Percentiles rank a stretch among this genome's conserved stretches.
phyloP scores from a whole-genome alignment of 1,140 invertebrate species.

The Holcopasites calliopsidis region DNA sequence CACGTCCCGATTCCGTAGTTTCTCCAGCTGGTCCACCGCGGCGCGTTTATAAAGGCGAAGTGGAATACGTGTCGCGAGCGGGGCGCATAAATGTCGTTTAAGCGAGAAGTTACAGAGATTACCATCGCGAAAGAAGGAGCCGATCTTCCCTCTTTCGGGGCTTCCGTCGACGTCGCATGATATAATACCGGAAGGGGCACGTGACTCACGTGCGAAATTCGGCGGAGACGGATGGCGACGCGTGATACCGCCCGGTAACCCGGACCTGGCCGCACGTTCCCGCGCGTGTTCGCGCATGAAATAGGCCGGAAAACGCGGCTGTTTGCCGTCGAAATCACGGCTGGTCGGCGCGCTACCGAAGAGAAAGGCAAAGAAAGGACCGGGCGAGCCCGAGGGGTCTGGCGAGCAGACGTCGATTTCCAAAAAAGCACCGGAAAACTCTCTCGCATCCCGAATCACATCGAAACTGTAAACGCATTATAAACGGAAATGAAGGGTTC shows the following conservation, averaged over 20 bases:
- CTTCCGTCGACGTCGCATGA: conserved; percentile 54
- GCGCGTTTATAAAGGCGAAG: background rate
- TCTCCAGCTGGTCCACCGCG: too few relatives aligned
- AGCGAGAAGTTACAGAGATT: conserved; percentile 17
- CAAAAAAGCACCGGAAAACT: background rate
- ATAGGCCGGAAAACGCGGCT: conserved; percentile 49
- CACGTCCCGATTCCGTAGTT: too few relatives aligned
- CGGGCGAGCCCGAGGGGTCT: background rate
- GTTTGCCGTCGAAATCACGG: conserved; percentile 48
- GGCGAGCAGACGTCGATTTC: background rate
- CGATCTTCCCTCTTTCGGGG: background rate
- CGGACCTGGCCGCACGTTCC: conserved; percentile 54
- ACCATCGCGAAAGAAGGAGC: background rate
- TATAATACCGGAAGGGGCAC: conserved; percentile 66
- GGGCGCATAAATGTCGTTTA: conserved; percentile 38
- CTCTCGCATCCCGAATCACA: background rate
- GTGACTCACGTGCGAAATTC: conserved; percentile 74
- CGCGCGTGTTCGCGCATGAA: conserved; percentile 72
- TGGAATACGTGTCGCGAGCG: background rate
- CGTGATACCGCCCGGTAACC: conserved; percentile 11
- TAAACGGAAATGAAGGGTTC: too few relatives aligned
- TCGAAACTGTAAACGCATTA: too few relatives aligned
- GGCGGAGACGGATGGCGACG: conserved; percentile 60
- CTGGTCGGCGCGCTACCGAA: background rate
- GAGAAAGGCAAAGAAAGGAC: background rate